phyloP scores from a whole-genome alignment of 2,113 vertebrate species.

The Sapajus apella region DNA sequence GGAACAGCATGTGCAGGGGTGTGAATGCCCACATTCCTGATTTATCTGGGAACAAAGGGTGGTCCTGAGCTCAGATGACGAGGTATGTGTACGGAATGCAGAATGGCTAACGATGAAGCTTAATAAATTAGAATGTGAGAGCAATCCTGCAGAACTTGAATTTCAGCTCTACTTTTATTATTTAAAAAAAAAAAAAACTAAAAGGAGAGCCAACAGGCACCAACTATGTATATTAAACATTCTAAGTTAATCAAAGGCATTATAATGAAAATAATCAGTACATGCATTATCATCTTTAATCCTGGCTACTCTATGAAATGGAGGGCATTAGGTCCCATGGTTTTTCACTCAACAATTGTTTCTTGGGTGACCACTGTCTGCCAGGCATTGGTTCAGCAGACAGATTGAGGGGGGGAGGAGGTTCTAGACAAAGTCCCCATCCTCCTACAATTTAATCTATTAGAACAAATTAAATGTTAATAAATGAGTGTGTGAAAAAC shows the following conservation, averaged over 20 bases:
- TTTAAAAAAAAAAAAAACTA: not conserved
- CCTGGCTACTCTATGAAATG: not conserved
- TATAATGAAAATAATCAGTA: not conserved
- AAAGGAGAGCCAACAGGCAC: not conserved
- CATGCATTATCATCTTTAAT: not conserved
- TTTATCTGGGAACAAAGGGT: not conserved
- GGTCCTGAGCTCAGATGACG: not conserved
- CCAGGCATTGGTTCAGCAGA: not conserved
- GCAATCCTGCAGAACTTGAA: fast-evolving
- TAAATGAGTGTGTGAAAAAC: not conserved
- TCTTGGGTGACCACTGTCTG: not conserved
- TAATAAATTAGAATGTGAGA: fast-evolving
- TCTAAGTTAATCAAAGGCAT: not conserved
- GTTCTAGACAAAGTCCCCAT: not conserved
- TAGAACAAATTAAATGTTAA: not conserved
- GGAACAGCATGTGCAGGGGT: fast-evolving
- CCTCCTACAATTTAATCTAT: not conserved
- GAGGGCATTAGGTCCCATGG: not conserved
- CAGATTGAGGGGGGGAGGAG: not conserved
- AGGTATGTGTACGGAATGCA: not conserved
- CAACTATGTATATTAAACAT: not conserved
- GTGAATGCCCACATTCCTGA: no score
- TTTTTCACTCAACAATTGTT: not conserved
- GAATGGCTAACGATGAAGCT: fast-evolving
- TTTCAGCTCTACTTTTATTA: not conserved